Evolutionary conservation across 2,888 invertebrate genomes (phyloP).

Genomic region (Ectobius pallidus): DNA sequence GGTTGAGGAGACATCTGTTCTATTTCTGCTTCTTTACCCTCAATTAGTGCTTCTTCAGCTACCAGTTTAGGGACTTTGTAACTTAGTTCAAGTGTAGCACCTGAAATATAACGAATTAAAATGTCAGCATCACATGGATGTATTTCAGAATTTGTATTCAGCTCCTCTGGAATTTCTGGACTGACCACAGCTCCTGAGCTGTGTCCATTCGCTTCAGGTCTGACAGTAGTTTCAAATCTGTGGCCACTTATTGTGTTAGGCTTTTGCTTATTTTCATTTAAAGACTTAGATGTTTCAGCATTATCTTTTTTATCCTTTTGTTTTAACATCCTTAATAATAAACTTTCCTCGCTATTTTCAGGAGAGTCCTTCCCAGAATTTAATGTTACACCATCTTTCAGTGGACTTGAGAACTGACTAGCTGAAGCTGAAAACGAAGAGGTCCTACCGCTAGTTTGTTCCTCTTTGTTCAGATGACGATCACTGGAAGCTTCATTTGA

Average conservation of each 20-base stretch:
- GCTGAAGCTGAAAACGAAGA: background rate
- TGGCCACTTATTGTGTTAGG: too few species aligned
- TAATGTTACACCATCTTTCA: slow-evolving; percentile 1
- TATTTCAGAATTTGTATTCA: too few species aligned
- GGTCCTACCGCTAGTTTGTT: background rate
- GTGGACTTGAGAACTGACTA: background rate
- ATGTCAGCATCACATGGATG: too few species aligned
- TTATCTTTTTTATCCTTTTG: too few species aligned
- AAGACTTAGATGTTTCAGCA: too few species aligned
- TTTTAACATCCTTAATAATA: too few species aligned
- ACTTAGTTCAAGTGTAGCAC: background rate
- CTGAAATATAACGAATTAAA: background rate
- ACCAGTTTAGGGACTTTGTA: slow-evolving; percentile 9
- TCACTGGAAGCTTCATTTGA: background rate
- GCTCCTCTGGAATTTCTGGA: too few species aligned
- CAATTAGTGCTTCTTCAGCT: slow-evolving; percentile 5
- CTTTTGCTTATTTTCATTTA: too few species aligned
- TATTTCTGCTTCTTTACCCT: background rate
- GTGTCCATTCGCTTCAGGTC: background rate
- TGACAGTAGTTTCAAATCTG: background rate
- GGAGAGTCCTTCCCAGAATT: background rate
- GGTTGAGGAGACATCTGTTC: background rate
- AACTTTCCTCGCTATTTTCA: too few species aligned
- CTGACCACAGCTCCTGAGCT: slow-evolving; percentile 5
- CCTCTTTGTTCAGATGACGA: background rate